A percentile compares a stretch with the other conserved stretches of the same genome.
Evolutionary conservation across 2,797 vertebrate genomes (phyloP).

Genomic region (Mus minutoides): DNA sequence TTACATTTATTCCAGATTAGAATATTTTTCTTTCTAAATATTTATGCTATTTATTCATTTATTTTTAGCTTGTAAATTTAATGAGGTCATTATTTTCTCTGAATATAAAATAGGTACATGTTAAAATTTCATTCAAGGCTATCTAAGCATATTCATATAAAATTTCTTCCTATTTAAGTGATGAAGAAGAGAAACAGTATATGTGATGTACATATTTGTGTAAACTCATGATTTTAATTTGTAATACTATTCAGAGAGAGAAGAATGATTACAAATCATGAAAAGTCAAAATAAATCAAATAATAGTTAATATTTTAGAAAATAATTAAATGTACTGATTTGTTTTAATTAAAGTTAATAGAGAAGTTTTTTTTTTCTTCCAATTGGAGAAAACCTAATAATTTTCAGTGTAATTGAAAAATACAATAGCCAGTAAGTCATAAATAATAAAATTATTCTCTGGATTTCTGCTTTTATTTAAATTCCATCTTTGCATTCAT

Average conservation of each 20-base stretch:
- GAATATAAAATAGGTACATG: not conserved
- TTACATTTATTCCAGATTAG: not conserved
- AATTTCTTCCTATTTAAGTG: not conserved
- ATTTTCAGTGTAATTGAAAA: slow-evolving; percentile 39
- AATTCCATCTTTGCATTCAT: not conserved
- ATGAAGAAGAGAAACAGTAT: accelerated
- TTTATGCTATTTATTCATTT: not conserved
- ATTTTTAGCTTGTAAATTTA: not conserved
- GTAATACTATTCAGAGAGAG: not conserved
- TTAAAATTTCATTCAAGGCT: not conserved
- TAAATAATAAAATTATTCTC: not conserved
- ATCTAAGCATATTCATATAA: not conserved
- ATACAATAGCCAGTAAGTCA: not conserved
- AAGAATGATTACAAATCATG: not conserved
- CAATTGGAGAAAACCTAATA: slow-evolving; percentile 21
- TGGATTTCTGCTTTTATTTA: not conserved
- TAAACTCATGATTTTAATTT: not conserved
- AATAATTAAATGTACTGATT: not conserved
- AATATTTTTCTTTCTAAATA: not conserved
- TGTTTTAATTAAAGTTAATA: slow-evolving; percentile 19
- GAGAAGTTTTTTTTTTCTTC: not conserved
- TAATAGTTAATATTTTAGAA: slow-evolving; percentile 32
- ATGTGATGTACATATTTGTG: not conserved
- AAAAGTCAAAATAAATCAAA: slow-evolving; percentile 52
- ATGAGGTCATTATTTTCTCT: not conserved